These are phyloP conservation scores for Neoniphon sammara DNA, from an alignment of 2,797 vertebrate species.

Conservation along the genomic window DNA sequence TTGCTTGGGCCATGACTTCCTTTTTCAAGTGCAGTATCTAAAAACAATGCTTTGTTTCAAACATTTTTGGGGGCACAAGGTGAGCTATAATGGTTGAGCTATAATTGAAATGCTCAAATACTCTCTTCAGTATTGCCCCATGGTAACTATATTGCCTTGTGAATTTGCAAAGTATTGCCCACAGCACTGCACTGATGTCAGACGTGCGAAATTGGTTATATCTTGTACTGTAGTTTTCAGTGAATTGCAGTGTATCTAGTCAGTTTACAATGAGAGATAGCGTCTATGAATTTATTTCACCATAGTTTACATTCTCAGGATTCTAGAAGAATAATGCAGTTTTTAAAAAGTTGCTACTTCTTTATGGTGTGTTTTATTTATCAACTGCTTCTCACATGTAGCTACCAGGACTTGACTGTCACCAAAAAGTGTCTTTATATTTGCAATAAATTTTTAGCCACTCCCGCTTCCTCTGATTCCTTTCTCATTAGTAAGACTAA, in stretches of 20 bases:
- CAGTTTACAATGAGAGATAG: conserved; percentile 18
- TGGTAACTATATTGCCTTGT: conserved; percentile 10
- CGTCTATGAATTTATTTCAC: neutral
- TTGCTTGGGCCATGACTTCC: neutral
- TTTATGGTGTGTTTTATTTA: conserved; percentile 42
- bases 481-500: conserved; percentile 3
- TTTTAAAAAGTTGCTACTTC: conserved; percentile 10
- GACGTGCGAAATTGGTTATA: conserved; percentile 14
- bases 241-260: conserved; percentile 19
- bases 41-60: neutral
- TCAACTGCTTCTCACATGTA: conserved; percentile 30
- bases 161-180: conserved; percentile 13
- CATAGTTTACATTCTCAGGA: conserved; percentile 36
- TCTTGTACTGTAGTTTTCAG: conserved; percentile 26
- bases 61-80: neutral
- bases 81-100: neutral
- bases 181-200: conserved; percentile 17
- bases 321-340: conserved; percentile 11
- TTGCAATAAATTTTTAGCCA: conserved; percentile 62
- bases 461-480: neutral
- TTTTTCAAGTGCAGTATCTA: neutral
- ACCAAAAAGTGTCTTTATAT: conserved; percentile 68
- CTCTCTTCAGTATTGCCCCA: neutral
- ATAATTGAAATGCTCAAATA: neutral
- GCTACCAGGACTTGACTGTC: conserved; percentile 26